Conservation (phyloP, 2,888 invertebrate genomes). For the Cataglyphis rosenhaueri region DNA sequence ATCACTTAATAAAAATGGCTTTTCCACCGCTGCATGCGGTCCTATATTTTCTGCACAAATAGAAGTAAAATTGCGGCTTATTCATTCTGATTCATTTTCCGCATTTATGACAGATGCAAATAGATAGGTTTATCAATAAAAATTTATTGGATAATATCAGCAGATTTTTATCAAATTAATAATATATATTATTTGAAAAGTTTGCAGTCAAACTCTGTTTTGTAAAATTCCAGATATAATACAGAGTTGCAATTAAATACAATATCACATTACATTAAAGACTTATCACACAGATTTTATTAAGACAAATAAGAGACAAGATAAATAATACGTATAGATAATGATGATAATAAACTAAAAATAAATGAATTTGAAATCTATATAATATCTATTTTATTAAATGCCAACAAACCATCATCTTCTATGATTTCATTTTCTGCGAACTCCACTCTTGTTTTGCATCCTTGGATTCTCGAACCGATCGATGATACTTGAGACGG, state of each 20-base stretch:
- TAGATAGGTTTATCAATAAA: constrained; percentile 4
- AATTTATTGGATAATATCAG: background rate
- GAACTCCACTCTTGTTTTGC: constrained; percentile 68
- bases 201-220: background rate
- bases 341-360: background rate
- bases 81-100: background rate
- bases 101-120: background rate
- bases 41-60: constrained; percentile 61
- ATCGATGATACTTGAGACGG: constrained; percentile 52
- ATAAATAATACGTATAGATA: background rate
- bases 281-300: background rate
- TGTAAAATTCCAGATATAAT: background rate
- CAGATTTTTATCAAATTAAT: constrained; percentile 8
- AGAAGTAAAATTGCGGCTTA: background rate
- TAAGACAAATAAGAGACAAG: background rate
- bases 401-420: constrained; percentile 65
- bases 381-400: background rate
- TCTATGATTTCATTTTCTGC: constrained; percentile 75
- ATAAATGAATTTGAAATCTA: background rate
- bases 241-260: background rate
- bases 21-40: constrained; percentile 91
- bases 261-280: background rate
- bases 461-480: constrained; percentile 50
- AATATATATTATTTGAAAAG: background rate
- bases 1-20: constrained; percentile 94